Percentiles rank a stretch among this genome's conserved stretches.
These are phyloP conservation scores for Magallana gigas DNA, from an alignment of 1,140 invertebrate genomes.

Conservation along the genomic window DNA sequence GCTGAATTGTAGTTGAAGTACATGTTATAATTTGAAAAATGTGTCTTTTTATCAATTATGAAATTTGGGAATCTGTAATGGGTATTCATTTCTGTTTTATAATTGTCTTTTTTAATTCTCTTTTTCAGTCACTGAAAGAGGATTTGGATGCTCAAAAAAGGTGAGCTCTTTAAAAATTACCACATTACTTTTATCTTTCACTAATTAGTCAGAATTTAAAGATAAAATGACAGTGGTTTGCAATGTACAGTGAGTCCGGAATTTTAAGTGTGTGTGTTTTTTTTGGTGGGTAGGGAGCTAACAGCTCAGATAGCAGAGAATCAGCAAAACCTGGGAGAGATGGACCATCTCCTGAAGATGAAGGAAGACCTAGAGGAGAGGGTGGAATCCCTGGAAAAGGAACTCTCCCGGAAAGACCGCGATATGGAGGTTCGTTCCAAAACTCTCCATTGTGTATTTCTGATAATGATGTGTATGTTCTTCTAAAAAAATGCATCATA, in stretches of 20 bases:
- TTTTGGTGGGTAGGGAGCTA: constrained; percentile 48
- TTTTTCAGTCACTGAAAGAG: constrained; percentile 54
- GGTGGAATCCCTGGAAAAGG: constrained; percentile 59
- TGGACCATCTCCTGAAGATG: constrained; percentile 42
- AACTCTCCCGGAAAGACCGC: constrained; percentile 58
- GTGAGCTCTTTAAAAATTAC: constrained; percentile 38
- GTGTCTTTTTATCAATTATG: no score
- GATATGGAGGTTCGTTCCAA: constrained; percentile 64
- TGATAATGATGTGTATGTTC: no score
- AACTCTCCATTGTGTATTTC: no score
- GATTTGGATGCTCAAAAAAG: constrained; percentile 55
- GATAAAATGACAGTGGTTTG: no score
- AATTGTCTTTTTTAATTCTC: background rate
- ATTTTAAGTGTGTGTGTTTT: background rate
- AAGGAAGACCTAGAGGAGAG: constrained; percentile 56
- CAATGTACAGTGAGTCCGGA: no score
- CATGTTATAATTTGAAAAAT: no score
- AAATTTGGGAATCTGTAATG: no score
- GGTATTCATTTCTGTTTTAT: background rate
- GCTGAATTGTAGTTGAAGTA: no score
- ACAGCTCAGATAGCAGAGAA: constrained; percentile 42
- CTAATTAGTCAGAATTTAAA: no score
- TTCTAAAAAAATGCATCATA: no score
- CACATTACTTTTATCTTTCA: no score
- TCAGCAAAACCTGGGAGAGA: constrained; percentile 33